phyloP scores from a whole-genome alignment of 2,113 vertebrate species.

The Casuarius casuarius region DNA sequence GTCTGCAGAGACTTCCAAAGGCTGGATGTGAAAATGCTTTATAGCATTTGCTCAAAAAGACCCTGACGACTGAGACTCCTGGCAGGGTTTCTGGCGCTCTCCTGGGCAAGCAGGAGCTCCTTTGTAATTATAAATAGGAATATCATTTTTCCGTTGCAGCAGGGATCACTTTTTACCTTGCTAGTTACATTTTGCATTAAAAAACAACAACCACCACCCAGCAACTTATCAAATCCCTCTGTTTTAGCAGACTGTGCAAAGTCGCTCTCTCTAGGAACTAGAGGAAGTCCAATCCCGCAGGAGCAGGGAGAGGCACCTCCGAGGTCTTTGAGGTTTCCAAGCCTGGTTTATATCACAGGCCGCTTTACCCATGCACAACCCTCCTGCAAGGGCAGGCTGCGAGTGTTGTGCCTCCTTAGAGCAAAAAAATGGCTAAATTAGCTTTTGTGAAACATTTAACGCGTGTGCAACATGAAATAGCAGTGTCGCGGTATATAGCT shows the following conservation, averaged over 20 bases:
- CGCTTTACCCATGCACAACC: neutral
- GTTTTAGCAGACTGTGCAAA: neutral
- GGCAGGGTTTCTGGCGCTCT: neutral
- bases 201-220: neutral
- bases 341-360: neutral
- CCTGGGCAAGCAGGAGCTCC: neutral
- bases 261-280: neutral
- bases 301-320: neutral
- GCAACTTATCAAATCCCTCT: neutral
- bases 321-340: neutral
- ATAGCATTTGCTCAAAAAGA: neutral
- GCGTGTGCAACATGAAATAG: neutral
- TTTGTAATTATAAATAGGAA: neutral
- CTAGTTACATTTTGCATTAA: neutral
- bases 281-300: neutral
- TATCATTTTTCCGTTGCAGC: neutral
- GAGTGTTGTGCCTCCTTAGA: slow-evolving; percentile 30
- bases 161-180: neutral
- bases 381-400: neutral
- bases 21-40: neutral
- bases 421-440: slow-evolving; percentile 36
- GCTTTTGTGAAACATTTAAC: neutral
- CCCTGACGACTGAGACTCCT: neutral
- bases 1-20: neutral
- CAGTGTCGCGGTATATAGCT: neutral